phyloP scores from a whole-genome alignment of 1,140 invertebrate species.

The Drosophila setifemur region DNA sequence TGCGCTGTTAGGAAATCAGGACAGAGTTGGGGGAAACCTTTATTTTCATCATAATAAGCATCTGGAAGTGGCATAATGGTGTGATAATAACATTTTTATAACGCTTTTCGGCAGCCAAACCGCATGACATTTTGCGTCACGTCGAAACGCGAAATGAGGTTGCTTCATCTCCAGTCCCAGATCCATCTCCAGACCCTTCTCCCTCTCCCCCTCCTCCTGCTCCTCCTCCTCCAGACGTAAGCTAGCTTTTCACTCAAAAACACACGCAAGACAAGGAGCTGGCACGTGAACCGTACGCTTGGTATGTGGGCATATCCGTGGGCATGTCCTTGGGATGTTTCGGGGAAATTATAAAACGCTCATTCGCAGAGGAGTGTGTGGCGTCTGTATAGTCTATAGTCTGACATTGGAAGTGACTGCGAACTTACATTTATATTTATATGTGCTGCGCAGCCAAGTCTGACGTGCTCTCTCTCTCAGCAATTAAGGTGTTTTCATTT shows the following conservation, averaged over 20 bases:
- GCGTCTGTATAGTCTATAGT: neutral
- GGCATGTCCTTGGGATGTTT: too few species aligned
- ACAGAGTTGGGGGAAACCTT: neutral
- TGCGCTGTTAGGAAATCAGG: neutral
- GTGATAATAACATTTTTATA: slow-evolving; percentile 35
- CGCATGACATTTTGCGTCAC: slow-evolving; percentile 16
- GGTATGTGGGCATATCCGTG: too few species aligned
- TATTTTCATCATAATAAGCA: slow-evolving; percentile 32
- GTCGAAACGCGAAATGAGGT: slow-evolving; percentile 10
- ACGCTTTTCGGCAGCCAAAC: slow-evolving; percentile 25
- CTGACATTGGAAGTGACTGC: slow-evolving; percentile 1
- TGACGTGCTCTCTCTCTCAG: slow-evolving; percentile 10
- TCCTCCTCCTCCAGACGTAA: neutral
- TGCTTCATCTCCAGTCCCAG: neutral
- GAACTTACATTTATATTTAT: neutral
- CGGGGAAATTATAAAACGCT: too few species aligned
- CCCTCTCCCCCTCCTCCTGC: too few species aligned
- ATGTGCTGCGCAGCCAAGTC: slow-evolving; percentile 22
- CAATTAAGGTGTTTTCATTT: slow-evolving; percentile 50
- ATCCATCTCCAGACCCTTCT: neutral
- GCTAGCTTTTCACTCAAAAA: too few species aligned
- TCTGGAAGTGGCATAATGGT: slow-evolving; percentile 34
- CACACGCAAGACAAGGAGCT: too few species aligned
- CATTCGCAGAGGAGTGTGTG: neutral
- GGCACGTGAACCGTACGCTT: too few species aligned